Percentiles rank a stretch among this genome's conserved stretches.
These are phyloP conservation scores for Ophonus ardosiacus DNA, from an alignment of 2,888 invertebrate genomes.

Conservation along the genomic window DNA sequence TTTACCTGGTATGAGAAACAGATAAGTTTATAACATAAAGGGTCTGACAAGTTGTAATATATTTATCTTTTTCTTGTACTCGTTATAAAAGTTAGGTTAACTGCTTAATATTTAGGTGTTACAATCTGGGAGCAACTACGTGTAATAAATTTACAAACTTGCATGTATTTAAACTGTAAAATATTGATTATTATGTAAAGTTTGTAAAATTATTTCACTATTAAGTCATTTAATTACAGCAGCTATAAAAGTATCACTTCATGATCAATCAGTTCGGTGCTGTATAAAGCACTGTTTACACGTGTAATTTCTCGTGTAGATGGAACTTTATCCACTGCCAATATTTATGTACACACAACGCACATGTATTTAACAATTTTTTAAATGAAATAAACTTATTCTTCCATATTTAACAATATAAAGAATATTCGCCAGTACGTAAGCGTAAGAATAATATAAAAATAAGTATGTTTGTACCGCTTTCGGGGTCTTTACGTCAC, in stretches of 20 bases:
- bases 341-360: conserved; percentile 57
- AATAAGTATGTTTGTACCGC: conserved; percentile 58
- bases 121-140: conserved; percentile 63
- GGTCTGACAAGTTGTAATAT: background rate
- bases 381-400: conserved; percentile 60
- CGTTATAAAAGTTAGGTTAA: conserved; percentile 46
- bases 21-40: conserved; percentile 7
- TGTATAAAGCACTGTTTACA: conserved; percentile 45
- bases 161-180: conserved; percentile 40
- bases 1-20: conserved; percentile 7
- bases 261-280: conserved; percentile 36
- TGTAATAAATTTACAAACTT: conserved; percentile 52
- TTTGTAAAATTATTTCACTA: conserved; percentile 50
- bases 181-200: conserved; percentile 14
- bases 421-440: conserved; percentile 35
- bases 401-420: conserved; percentile 59
- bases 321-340: conserved; percentile 40
- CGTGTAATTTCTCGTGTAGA: background rate
- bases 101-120: conserved; percentile 59
- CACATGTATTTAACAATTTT: conserved; percentile 56
- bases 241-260: conserved; percentile 49
- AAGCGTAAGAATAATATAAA: conserved; percentile 17
- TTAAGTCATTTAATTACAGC: conserved; percentile 54
- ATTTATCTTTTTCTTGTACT: conserved; percentile 4
- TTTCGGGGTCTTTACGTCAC: conserved; percentile 38